Base-by-base conservation (phyloP, 2,113 vertebrate species). In the Odobenus rosmarus region DNA sequence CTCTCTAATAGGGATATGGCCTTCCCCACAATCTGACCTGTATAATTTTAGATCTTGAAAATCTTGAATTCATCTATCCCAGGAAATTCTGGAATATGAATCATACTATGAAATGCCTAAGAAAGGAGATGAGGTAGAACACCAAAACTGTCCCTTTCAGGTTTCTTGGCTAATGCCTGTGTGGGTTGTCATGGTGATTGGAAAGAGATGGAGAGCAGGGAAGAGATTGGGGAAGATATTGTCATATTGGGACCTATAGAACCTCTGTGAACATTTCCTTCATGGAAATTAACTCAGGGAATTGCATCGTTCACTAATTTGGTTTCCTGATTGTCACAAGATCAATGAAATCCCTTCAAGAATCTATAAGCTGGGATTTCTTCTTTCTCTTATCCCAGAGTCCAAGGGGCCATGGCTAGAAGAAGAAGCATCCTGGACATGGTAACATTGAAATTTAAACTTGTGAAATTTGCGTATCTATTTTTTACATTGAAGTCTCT, bases 241-340 rank as follows among this genome's bases (percentile, higher is more conserved):
- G 18, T 90, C 82, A 97, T 95, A n/a, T 0, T 49, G 87, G 84
- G 94, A 95, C 81, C 3, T 95, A 93, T 97, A 97, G 87, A 61
- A 0, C 0, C 57, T 77, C 91, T 61, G 23, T 93, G 76, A 81
- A 61, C 5, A 51, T 88, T 93, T 97, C 77, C 85, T 39, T 33
- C 81, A 88, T 91, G 79, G 72, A 49, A 97, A 97, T 97, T 85
- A 93, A 94, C 69, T 95, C 81, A 85, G 59, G 4, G 94, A 97
- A 93, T 90, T 81, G 24, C n/a, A 88, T 84, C 76, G 57, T 67
- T 88, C 81, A 82, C 24, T 94, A 87, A 82, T 4, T 28, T 94
- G 72, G 16, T 77, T 91, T 69, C 51, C 23, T 76, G 67, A 28
- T 79, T 91, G 92, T 36, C 79, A 97, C 61, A 91, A 85, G 62